Evolutionary conservation across 2,797 vertebrate genomes (phyloP).

Genomic region (Sparidentex hasta): DNA sequence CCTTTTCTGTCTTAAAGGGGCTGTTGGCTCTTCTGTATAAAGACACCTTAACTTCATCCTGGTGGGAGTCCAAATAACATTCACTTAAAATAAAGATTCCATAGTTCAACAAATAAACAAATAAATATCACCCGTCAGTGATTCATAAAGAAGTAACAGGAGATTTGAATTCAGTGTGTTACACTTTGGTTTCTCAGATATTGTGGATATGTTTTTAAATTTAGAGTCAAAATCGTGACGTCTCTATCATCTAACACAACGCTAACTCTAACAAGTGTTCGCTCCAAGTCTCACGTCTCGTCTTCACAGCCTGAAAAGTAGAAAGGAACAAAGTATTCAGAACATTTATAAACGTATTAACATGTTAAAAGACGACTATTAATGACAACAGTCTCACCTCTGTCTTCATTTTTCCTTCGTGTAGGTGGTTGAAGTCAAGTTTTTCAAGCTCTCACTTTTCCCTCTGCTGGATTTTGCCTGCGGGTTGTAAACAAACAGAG

Average conservation of each 20-base stretch:
- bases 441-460: slow-evolving; percentile 57
- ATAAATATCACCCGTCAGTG: too few species aligned
- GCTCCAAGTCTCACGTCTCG: neutral
- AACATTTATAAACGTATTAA: neutral
- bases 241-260: neutral
- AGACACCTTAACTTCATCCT: too few species aligned
- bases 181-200: too few species aligned
- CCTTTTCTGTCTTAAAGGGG: too few species aligned
- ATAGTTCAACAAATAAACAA: too few species aligned
- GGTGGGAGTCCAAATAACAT: too few species aligned
- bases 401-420: slow-evolving; percentile 64
- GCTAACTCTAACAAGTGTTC: neutral
- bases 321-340: neutral
- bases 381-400: slow-evolving; percentile 28
- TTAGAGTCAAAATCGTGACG: too few species aligned
- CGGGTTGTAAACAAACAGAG: slow-evolving; percentile 7
- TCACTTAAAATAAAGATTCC: too few species aligned
- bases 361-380: neutral
- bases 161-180: too few species aligned
- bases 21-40: too few species aligned
- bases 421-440: slow-evolving; percentile 53
- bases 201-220: too few species aligned
- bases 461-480: slow-evolving; percentile 57
- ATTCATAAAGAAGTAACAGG: too few species aligned
- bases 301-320: slow-evolving; percentile 43